phyloP scores from a whole-genome alignment of 2,113 vertebrate genomes.

The Brachyistius frenatus region DNA sequence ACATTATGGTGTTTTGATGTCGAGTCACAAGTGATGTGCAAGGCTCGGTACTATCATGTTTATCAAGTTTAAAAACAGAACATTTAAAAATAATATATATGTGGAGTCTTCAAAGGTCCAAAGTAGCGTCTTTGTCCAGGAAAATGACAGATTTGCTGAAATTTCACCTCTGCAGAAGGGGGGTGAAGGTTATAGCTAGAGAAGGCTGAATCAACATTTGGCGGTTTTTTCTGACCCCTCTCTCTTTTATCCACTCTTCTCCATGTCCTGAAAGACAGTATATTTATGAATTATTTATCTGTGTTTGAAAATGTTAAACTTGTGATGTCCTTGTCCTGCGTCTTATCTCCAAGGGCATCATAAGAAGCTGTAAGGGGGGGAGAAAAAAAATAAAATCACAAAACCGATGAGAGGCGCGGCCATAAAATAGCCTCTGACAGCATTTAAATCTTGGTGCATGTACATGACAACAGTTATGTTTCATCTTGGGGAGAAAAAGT shows the following conservation, averaged over 20 bases:
- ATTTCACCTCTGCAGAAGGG: slow-evolving; percentile 68
- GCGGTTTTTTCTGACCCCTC: slow-evolving; percentile 71
- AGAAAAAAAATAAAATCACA: slow-evolving; percentile 33
- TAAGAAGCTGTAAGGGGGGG: slow-evolving; percentile 57
- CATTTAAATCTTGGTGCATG: slow-evolving; percentile 63
- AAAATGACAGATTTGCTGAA: slow-evolving; percentile 74
- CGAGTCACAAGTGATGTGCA: slow-evolving; percentile 6
- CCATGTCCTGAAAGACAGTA: slow-evolving; percentile 76
- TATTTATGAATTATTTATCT: slow-evolving; percentile 87
- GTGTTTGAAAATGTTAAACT: slow-evolving; percentile 82
- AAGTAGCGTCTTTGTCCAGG: slow-evolving; percentile 48
- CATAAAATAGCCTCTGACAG: slow-evolving; percentile 63
- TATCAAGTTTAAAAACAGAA: slow-evolving; percentile 1
- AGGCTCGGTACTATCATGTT: neutral
- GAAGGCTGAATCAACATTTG: slow-evolving; percentile 81
- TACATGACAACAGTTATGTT: slow-evolving; percentile 44
- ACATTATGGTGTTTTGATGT: slow-evolving; percentile 49
- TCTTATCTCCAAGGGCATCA: slow-evolving; percentile 84
- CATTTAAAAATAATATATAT: slow-evolving; percentile 28
- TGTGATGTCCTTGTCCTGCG: slow-evolving; percentile 83
- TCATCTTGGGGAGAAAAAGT: slow-evolving; percentile 19
- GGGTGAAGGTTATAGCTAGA: slow-evolving; percentile 69
- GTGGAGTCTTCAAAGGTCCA: slow-evolving; percentile 44
- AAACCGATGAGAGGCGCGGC: slow-evolving; percentile 46
- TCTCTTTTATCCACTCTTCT: slow-evolving; percentile 71